Evolutionary conservation across 1,140 invertebrate species (phyloP).

Genomic region (Ridgeia piscesae): DNA sequence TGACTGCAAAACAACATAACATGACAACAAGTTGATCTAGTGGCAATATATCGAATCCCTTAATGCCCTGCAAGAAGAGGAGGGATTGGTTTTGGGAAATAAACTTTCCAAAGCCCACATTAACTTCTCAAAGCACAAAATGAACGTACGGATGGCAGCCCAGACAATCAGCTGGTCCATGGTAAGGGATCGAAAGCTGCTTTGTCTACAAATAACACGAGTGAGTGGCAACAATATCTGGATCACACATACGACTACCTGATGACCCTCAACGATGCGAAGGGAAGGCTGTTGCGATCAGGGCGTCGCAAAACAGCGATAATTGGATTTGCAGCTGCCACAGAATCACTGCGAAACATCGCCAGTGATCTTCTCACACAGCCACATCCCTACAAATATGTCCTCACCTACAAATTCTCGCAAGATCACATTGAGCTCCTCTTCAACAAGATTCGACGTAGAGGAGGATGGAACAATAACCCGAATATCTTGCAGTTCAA

Average conservation of each 20-base stretch:
- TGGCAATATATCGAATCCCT: constrained; percentile 8
- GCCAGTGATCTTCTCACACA: constrained; percentile 17
- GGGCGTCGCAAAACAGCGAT: neutral
- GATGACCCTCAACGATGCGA: neutral
- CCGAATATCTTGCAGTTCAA: constrained; percentile 47
- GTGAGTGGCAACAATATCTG: neutral
- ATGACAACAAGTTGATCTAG: neutral
- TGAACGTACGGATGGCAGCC: constrained; percentile 15
- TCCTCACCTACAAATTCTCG: constrained; percentile 47
- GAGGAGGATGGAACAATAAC: constrained; percentile 54
- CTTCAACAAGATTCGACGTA: constrained; percentile 48
- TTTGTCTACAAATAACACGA: neutral
- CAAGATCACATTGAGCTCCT: constrained; percentile 57
- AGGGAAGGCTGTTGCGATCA: neutral
- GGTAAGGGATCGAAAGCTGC: neutral
- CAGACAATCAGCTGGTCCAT: neutral
- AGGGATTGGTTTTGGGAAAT: neutral
- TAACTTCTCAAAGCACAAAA: neutral
- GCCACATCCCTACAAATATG: constrained; percentile 11
- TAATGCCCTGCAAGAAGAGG: constrained; percentile 13
- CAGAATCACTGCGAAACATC: constrained; percentile 14
- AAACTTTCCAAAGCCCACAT: neutral
- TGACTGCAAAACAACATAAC: neutral
- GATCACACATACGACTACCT: neutral
- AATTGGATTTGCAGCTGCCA: constrained; percentile 12